Percentiles rank a stretch among this genome's conserved stretches.
phyloP scores from a whole-genome alignment of 2,113 vertebrate species.

The Tetraodon nigroviridis region DNA sequence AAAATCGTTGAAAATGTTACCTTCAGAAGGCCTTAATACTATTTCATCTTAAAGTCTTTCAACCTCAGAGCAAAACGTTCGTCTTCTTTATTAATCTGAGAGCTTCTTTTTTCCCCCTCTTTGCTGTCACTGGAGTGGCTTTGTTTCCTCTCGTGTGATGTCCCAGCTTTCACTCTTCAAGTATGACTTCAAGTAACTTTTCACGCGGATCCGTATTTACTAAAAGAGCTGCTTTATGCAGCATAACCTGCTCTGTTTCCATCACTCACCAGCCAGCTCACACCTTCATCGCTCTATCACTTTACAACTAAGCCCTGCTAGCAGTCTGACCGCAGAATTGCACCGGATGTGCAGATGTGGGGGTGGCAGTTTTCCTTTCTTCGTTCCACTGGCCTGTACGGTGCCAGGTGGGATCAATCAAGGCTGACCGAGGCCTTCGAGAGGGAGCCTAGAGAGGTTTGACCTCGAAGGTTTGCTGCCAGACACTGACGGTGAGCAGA shows the following conservation, averaged over 20 bases:
- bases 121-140: neutral
- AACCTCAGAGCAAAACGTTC: no score
- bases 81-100: no score
- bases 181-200: no score
- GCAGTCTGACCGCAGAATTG: conserved; percentile 34
- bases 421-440: conserved; percentile 39
- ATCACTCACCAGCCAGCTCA: neutral
- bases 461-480: conserved; percentile 61
- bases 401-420: conserved; percentile 60
- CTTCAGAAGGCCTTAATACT: conserved; percentile 15
- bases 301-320: conserved; percentile 12
- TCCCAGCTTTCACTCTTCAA: neutral
- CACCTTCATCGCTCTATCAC: conserved; percentile 25
- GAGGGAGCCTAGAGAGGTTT: conserved; percentile 52
- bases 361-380: conserved; percentile 33
- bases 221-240: neutral
- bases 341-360: conserved; percentile 38
- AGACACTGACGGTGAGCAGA: conserved; percentile 56
- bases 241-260: neutral
- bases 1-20: conserved; percentile 27
- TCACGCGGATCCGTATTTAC: no score
- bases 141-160: neutral
- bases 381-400: conserved; percentile 26
- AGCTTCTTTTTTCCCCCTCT: no score
- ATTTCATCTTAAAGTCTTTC: neutral